Percentiles rank a stretch among this genome's conserved stretches.
Evolutionary conservation across 1,140 invertebrate species (phyloP).

Genomic region (Colletes latitarsis): DNA sequence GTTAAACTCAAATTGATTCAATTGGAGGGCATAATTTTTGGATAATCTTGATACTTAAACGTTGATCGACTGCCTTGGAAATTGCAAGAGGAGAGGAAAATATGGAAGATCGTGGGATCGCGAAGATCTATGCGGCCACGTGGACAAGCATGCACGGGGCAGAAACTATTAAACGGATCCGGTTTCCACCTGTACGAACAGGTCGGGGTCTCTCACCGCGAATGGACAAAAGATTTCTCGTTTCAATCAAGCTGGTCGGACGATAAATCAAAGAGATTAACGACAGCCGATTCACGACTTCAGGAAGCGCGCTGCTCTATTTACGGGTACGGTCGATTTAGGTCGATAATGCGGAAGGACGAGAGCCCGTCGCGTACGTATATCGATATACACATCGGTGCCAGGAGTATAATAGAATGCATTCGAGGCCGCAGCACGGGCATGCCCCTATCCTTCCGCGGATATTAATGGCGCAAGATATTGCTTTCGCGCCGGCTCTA

Average conservation of each 20-base stretch:
- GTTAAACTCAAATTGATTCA: too few relatives aligned
- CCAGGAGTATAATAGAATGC: slow-evolving; percentile 70
- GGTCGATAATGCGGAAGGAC: slow-evolving; percentile 53
- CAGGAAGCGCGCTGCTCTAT: slow-evolving; percentile 42
- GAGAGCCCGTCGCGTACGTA: slow-evolving; percentile 47
- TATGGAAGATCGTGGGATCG: too few relatives aligned
- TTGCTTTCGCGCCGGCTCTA: slow-evolving; percentile 69
- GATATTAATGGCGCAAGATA: slow-evolving; percentile 75
- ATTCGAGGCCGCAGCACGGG: slow-evolving; percentile 52
- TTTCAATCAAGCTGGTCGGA: slow-evolving; percentile 22
- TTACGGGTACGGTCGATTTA: slow-evolving; percentile 40
- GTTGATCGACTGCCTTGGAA: too few relatives aligned
- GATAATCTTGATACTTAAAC: too few relatives aligned
- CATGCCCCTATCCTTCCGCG: slow-evolving; percentile 64
- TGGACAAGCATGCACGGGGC: too few relatives aligned
- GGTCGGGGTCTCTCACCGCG: neutral
- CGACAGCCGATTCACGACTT: slow-evolving; percentile 39
- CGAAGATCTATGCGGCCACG: too few relatives aligned
- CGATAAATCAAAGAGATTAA: slow-evolving; percentile 48
- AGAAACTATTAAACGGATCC: neutral
- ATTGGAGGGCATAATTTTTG: too few relatives aligned
- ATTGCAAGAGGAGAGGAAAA: too few relatives aligned
- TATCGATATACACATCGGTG: slow-evolving; percentile 51
- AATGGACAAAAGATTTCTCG: neutral
- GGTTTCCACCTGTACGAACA: neutral